Conservation (phyloP, 2,888 invertebrate species). For the Xestia rhomboidea region DNA sequence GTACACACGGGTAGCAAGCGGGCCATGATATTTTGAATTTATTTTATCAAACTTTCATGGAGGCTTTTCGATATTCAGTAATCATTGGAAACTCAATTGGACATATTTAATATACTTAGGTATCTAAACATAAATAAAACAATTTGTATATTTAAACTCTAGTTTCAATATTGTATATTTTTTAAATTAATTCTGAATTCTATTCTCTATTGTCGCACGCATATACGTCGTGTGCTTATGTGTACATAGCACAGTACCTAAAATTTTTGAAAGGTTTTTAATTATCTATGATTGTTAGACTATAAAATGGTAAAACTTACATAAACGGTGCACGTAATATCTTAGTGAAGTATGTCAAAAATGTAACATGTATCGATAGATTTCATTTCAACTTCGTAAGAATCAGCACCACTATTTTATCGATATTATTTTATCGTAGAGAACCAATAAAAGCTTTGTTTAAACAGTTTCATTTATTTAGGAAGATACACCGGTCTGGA, state of each 20-base stretch:
- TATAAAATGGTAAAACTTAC: conserved; percentile 63
- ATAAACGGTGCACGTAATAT: conserved; percentile 61
- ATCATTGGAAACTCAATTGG: conserved; percentile 16
- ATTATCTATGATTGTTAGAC: conserved; percentile 51
- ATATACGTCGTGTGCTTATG: conserved; percentile 14
- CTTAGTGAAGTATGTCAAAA: conserved; percentile 63
- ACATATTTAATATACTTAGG: conserved; percentile 22
- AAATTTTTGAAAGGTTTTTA: conserved; percentile 45
- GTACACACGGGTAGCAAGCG: conserved; percentile 32
- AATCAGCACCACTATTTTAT: conserved; percentile 62
- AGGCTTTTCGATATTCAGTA: conserved; percentile 5
- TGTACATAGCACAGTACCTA: conserved; percentile 56
- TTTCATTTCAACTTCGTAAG: conserved; percentile 40
- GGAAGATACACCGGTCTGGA: conserved; percentile 38
- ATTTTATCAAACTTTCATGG: background rate
- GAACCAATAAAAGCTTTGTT: conserved; percentile 47
- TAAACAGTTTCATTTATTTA: conserved; percentile 32
- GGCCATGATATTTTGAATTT: conserved; percentile 17
- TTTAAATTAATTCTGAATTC: conserved; percentile 36
- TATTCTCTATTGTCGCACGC: conserved; percentile 44
- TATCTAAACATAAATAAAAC: conserved; percentile 42
- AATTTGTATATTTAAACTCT: conserved; percentile 49
- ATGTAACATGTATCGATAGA: conserved; percentile 57
- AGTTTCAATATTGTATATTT: conserved; percentile 39
- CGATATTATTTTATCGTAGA: conserved; percentile 39